These are phyloP conservation scores for Typhlichthys subterraneus DNA, from an alignment of 2,797 vertebrate genomes.

Conservation along the genomic window DNA sequence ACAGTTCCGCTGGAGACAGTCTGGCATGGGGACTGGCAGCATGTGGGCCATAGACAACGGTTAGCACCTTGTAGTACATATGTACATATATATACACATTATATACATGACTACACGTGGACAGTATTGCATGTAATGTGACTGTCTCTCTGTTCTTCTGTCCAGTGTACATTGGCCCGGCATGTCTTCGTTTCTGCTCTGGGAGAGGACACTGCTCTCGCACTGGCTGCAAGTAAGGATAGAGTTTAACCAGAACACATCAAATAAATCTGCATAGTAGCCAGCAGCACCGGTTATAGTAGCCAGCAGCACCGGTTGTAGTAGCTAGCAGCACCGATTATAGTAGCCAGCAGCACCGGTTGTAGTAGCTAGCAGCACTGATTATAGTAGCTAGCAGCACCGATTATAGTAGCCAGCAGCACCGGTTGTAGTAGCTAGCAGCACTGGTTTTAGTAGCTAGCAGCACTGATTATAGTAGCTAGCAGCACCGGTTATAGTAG, in stretches of 20 bases:
- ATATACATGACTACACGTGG: background rate
- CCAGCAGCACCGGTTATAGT: constrained; percentile 27
- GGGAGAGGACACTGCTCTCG: constrained; percentile 94
- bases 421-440: too few relatives aligned
- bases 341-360: too few relatives aligned
- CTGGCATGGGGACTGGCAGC: constrained; percentile 83
- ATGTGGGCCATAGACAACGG: constrained; percentile 92
- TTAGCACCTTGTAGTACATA: constrained; percentile 35
- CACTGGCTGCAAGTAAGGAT: constrained; percentile 94
- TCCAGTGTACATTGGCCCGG: constrained; percentile 94
- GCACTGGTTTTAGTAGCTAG: too few relatives aligned
- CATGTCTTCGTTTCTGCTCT: constrained; percentile 95
- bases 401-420: background rate
- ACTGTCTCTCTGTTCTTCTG: constrained; percentile 25
- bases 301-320: constrained; percentile 25
- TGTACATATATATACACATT: background rate
- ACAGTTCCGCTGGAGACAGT: constrained; percentile 94
- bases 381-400: constrained; percentile 41
- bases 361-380: background rate
- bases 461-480: too few relatives aligned
- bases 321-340: too few relatives aligned
- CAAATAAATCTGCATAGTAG: constrained; percentile 22
- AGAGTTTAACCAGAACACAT: constrained; percentile 58
- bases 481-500: too few relatives aligned
- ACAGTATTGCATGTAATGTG: background rate